These are phyloP conservation scores for Nephrocerus scutellatus DNA, from an alignment of 2,888 invertebrate genomes.

Conservation along the genomic window DNA sequence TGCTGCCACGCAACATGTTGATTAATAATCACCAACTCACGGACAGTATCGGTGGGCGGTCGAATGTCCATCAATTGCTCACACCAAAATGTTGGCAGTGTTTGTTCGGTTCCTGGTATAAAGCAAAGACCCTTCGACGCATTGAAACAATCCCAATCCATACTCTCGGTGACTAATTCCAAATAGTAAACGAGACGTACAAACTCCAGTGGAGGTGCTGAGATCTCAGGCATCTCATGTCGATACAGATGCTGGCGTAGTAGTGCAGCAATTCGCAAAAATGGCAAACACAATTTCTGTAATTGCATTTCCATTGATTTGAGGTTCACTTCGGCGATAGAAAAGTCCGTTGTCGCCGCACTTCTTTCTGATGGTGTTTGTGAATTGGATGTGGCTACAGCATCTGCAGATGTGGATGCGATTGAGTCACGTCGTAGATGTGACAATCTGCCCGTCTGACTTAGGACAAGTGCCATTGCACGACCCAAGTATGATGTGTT, in stretches of 20 bases:
- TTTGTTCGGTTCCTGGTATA: conserved; percentile 50
- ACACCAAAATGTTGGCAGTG: conserved; percentile 61
- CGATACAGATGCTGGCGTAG: conserved; percentile 78
- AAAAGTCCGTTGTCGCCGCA: conserved; percentile 3
- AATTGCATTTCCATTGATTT: conserved; percentile 53
- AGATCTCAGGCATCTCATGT: conserved; percentile 63
- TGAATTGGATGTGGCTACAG: conserved; percentile 16
- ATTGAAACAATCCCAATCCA: conserved; percentile 61
- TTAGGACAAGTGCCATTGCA: conserved; percentile 44
- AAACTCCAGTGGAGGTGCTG: conserved; percentile 64
- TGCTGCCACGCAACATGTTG: conserved; percentile 73
- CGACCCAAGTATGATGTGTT: conserved; percentile 37
- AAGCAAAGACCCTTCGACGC: conserved; percentile 59
- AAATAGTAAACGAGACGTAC: conserved; percentile 69
- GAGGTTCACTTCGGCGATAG: conserved; percentile 34
- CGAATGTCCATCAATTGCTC: conserved; percentile 55
- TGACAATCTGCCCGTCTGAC: conserved; percentile 38
- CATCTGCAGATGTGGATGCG: conserved; percentile 29
- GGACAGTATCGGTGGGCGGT: conserved; percentile 44
- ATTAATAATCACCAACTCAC: conserved; percentile 59
- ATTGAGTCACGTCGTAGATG: conserved; percentile 42
- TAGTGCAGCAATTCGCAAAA: conserved; percentile 74
- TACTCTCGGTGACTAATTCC: conserved; percentile 61
- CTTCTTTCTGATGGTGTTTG: background rate
- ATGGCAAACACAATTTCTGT: conserved; percentile 74